Percentiles rank a stretch among this genome's conserved stretches.
These are phyloP conservation scores for Notodonta ziczac DNA, from an alignment of 2,888 invertebrate genomes.

Conservation along the genomic window DNA sequence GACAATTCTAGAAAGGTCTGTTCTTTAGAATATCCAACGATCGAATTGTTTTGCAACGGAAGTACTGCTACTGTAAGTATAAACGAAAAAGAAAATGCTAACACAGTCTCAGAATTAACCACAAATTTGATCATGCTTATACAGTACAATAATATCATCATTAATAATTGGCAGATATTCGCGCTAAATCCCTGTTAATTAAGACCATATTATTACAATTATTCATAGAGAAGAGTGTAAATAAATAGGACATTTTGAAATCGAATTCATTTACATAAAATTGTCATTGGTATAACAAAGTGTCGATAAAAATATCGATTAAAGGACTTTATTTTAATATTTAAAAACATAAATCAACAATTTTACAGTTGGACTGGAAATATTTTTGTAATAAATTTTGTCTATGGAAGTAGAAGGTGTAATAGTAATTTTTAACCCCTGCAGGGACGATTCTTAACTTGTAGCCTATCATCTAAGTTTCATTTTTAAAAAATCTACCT, in stretches of 20 bases:
- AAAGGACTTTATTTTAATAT: background rate
- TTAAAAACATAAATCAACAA: background rate
- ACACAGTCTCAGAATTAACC: conserved; percentile 2
- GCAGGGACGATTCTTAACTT: background rate
- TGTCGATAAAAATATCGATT: conserved; percentile 6
- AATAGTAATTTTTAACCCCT: conserved; percentile 5
- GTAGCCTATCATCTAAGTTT: background rate
- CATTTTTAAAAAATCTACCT: conserved; percentile 4
- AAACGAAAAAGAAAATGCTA: background rate
- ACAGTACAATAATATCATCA: conserved; percentile 8
- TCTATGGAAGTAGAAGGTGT: conserved; percentile 6
- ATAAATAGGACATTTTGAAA: conserved; percentile 10
- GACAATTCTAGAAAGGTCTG: too few species aligned
- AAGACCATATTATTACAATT: conserved; percentile 1
- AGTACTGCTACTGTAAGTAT: too few species aligned
- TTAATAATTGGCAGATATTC: conserved; percentile 38
- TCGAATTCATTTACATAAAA: conserved; percentile 4
- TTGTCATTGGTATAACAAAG: conserved; percentile 6
- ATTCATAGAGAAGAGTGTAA: conserved; percentile 6
- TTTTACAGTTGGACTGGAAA: background rate
- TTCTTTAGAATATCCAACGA: too few species aligned
- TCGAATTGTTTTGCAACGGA: too few species aligned
- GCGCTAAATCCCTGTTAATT: conserved; percentile 35
- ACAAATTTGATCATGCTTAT: background rate
- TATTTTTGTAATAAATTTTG: conserved; percentile 6